Evolutionary conservation across 2,888 invertebrate species (phyloP).

Genomic region (Aquatica leii): DNA sequence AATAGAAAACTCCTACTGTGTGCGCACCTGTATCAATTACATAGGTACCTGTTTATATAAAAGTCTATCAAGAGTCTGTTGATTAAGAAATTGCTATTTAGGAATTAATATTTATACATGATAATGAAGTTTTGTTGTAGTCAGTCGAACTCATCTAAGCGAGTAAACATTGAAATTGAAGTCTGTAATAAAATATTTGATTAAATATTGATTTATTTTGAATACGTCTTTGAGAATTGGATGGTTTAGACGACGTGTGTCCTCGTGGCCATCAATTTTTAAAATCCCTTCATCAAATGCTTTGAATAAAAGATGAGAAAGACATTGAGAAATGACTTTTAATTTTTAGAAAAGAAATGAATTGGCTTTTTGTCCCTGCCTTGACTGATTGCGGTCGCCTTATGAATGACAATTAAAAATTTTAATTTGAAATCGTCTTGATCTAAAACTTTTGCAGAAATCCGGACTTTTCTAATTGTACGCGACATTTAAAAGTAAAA

Average conservation of each 20-base stretch:
- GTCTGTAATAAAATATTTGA: slow-evolving; percentile 52
- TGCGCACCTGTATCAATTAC: slow-evolving; percentile 34
- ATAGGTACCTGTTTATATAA: slow-evolving; percentile 15
- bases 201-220: slow-evolving; percentile 50
- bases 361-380: slow-evolving; percentile 44
- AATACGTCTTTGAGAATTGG: slow-evolving; percentile 23
- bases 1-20: slow-evolving; percentile 7
- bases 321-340: slow-evolving; percentile 47
- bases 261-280: slow-evolving; percentile 25
- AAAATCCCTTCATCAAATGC: slow-evolving; percentile 33
- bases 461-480: slow-evolving; percentile 34
- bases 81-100: slow-evolving; percentile 30
- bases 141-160: slow-evolving; percentile 51
- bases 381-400: slow-evolving; percentile 48
- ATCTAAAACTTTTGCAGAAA: slow-evolving; percentile 35
- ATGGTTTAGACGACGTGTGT: slow-evolving; percentile 23
- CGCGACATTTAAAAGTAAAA: slow-evolving; percentile 37
- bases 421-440: slow-evolving; percentile 44
- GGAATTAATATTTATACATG: slow-evolving; percentile 51
- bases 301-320: slow-evolving; percentile 45
- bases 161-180: slow-evolving; percentile 52
- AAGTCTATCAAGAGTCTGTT: slow-evolving; percentile 14
- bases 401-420: slow-evolving; percentile 53
- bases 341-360: slow-evolving; percentile 42
- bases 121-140: slow-evolving; percentile 50